phyloP scores from a whole-genome alignment of 2,888 invertebrate genomes.

The Synergus umbraculus region DNA sequence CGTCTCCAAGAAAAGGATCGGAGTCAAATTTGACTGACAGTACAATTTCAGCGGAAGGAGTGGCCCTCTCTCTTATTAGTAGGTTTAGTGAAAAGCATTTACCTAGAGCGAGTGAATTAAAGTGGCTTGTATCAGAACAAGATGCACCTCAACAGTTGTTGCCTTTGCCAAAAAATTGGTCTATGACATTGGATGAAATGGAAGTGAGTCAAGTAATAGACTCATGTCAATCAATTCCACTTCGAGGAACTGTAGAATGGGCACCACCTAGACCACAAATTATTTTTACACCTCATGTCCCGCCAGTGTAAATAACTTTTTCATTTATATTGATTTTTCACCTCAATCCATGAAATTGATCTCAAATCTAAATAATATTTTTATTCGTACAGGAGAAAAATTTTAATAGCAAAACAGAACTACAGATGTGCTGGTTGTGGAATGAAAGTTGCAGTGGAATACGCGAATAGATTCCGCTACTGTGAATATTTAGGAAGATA shows the following conservation, averaged over 20 bases:
- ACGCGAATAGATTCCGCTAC: constrained; percentile 87
- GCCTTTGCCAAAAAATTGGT: constrained; percentile 86
- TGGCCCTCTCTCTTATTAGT: constrained; percentile 87
- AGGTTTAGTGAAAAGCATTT: constrained; percentile 87
- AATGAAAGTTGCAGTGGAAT: constrained; percentile 85
- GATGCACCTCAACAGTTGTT: constrained; percentile 88
- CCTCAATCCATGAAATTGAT: constrained; percentile 6
- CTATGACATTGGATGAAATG: constrained; percentile 83
- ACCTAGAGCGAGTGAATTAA: constrained; percentile 87
- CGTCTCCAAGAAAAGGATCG: constrained; percentile 73
- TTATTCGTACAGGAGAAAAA: constrained; percentile 79
- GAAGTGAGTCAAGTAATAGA: constrained; percentile 77
- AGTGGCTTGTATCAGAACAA: constrained; percentile 88
- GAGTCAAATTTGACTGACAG: constrained; percentile 77
- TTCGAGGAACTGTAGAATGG: constrained; percentile 89
- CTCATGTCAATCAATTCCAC: constrained; percentile 76
- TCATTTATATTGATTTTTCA: constrained; percentile 7
- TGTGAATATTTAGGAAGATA: constrained; percentile 91
- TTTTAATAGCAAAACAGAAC: constrained; percentile 85
- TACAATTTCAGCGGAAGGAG: constrained; percentile 86
- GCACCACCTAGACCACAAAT: constrained; percentile 91
- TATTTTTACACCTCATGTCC: constrained; percentile 87
- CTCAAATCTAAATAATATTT: constrained; percentile 27
- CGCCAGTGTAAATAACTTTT: constrained; percentile 80
- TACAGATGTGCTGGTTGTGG: constrained; percentile 92